Base-by-base conservation (phyloP, 2,113 vertebrate genomes). In the Nycticryphes semicollaris region DNA sequence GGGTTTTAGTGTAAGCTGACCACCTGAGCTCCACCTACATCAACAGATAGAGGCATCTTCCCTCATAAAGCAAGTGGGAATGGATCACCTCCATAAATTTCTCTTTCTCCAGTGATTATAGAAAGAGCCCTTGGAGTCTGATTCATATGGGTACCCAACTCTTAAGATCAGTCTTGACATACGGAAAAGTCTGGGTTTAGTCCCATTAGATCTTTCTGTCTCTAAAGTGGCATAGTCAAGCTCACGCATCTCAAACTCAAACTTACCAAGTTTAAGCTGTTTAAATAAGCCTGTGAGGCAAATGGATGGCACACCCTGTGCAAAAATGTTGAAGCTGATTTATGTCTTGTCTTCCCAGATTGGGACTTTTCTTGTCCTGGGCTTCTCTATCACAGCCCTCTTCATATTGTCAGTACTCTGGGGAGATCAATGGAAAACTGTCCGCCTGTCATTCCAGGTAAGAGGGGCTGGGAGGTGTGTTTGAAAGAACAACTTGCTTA, bases 361-460 rank as follows among this genome's bases (percentile, higher is more conserved):
- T 14, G 98, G 98, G 70, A 98, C 98, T 48, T 92, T 98, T 84
- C 76, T 99, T 24, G 98, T 98, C 3, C 63, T 99, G 78, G 64
- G 10, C 11, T 97, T 98, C 91, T 98, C 98, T 14, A 33, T 98
- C 45, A 91, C 97, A 6, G 98, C 97, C 35, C 98, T 98, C 4
- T 97, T 97, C 1, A 77, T 98, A 59, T 84, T 99, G 48, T 98
- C 98, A 0, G 88, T 98, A 53, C 94, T 98, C 33, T 99, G 98
- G 98, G 95, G 90, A 60, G 98, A 98, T 90, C 98, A 98, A 24
- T 98, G 98, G 98, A 98, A 97, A 73, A 98, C 98, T 1, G 98
- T 99, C 18, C 97, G 96, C 7, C 97, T 99, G 37, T 99, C 99
- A 0, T 97, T 99, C 90, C 99, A 99, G 98, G 99, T 99, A 72